Base-by-base conservation (phyloP, 2,797 vertebrate species). In the Microhierax caerulescens region DNA sequence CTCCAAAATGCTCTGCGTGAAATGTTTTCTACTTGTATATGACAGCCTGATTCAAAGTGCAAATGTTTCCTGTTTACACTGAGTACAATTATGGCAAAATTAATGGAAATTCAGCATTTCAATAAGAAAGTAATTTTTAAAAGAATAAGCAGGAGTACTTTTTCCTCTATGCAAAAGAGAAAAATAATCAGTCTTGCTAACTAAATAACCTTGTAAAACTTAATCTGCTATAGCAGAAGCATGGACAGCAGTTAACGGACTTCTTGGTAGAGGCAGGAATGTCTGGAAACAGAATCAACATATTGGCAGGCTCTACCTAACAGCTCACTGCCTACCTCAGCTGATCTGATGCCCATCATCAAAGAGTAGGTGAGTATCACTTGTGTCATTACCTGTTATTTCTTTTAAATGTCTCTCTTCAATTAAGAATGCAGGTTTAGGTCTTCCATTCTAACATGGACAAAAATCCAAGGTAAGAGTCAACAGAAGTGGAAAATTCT, bases 1-100 rank as follows among this genome's bases (percentile, higher is more conserved):
- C 43, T 81, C 24, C 43, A 59, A 83, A 90, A 77, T 57, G 90
- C 60, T 83, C 43, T 13, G 16, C 53, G 11, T 70, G 53, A 74
- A 90, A 65, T 56, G 51, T 14, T 41, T 59, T 63, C 73, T 67
- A 18, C 30, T 41, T 93, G 90, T 54, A 57, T 28, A 20, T 30
- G 39, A 73, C 34, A 79, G 32, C 24, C 36, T 93, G 63, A 91
- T 87, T 53, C 39, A 45, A 94, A 94, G 59, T 69, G 41, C 63
- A 87, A 88, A 85, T 78, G 25, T 94, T 97, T 93, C 86, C 90
- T 96, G 53, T 81, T 96, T 91, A 87, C 51, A 17, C 10, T 8
- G 36, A 80, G 37, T 56, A 75, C 27, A 34, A 30, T 70, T 85
- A 53, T 25, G 56, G 90, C 56, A 85, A 80, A 91, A 70, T 64